phyloP scores from a whole-genome alignment of 2,888 invertebrate genomes.

The Athalia circularis region DNA sequence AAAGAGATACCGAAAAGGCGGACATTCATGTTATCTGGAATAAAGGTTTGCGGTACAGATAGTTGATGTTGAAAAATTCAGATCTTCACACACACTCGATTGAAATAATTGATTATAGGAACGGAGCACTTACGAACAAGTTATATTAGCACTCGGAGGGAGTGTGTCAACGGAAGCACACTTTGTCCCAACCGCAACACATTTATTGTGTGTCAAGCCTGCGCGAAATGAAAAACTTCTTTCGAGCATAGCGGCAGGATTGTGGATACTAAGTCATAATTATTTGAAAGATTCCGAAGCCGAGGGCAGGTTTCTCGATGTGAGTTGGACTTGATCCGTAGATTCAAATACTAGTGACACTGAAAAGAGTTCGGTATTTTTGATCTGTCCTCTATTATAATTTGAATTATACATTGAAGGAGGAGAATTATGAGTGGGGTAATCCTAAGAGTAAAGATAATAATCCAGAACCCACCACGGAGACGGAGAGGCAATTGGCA shows the following conservation, averaged over 20 bases:
- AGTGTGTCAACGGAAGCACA: slow-evolving; percentile 76
- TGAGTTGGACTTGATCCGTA: slow-evolving; percentile 68
- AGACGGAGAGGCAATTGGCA: slow-evolving; percentile 75
- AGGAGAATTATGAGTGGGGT: slow-evolving; percentile 91
- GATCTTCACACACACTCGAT: neutral
- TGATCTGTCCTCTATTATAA: neutral
- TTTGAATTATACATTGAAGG: slow-evolving; percentile 75
- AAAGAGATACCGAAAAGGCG: slow-evolving; percentile 51
- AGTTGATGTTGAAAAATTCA: neutral
- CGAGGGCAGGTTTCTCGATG: slow-evolving; percentile 80
- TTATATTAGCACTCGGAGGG: slow-evolving; percentile 81
- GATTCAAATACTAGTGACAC: slow-evolving; percentile 54
- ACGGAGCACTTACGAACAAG: slow-evolving; percentile 75
- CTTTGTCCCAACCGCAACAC: slow-evolving; percentile 83
- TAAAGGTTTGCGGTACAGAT: slow-evolving; percentile 58
- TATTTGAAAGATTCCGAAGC: slow-evolving; percentile 84
- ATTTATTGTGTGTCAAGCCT: slow-evolving; percentile 85
- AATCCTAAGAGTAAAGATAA: slow-evolving; percentile 79
- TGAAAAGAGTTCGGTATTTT: slow-evolving; percentile 42
- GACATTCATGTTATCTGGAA: slow-evolving; percentile 70
- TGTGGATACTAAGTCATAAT: slow-evolving; percentile 90
- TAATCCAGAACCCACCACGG: slow-evolving; percentile 73
- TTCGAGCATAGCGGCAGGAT: slow-evolving; percentile 89
- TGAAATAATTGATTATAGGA: slow-evolving; percentile 69
- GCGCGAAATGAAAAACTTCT: slow-evolving; percentile 92